Evolutionary conservation across 2,113 vertebrate genomes (phyloP), one percentile per base, ranked within the genome.

Genomic region (Ammospiza caudacuta): DNA sequence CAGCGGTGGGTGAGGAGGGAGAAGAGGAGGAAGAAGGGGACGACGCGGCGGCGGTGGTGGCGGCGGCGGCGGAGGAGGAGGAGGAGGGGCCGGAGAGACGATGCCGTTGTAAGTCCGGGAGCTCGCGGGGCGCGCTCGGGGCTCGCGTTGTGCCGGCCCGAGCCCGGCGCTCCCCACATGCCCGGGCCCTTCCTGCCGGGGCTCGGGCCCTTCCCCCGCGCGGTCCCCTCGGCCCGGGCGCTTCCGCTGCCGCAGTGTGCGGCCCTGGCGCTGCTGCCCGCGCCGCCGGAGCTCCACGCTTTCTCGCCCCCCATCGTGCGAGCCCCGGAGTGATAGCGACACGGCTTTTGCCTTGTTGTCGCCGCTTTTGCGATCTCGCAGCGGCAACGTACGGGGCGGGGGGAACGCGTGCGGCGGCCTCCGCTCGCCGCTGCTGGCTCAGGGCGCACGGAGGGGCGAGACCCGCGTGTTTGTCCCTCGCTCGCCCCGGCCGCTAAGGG

Each of bases 81-180:
- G 78, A 95, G 92, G 78, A 90, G 95, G 95, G 97, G 98, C 96
- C 76, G 96, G 84, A 97, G 98, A 97, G 97, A 98, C 98, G 97
- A 98, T 98, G 98, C 98, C 98, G 98, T 98, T 98, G 98, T 98
- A 96, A 98, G 98, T 98, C 49, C 72, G 59, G 62, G 57, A 61
- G 88, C 94, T 87, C 55, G 81, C 27, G 11, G 63, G 33, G 31
- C 15, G 59, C 21, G 43, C 78, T 9, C 4, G 4, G 55, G 52
- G 78, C 62, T 61, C 17, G 61, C 9, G 33, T 27, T n/a, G 25
- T 29, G 43, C 39, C 6, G 33, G 29, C 6, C 41, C 9, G 33
- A 47, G 54, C 43, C n/a, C 39, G 18, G 9, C 1, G 62, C 59
- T 35, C 20, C 8, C 10, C 16, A 12, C 18, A 22, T 37, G 23